Evolutionary conservation across 2,113 vertebrate genomes (phyloP).

Genomic region (Tyrannus savana): DNA sequence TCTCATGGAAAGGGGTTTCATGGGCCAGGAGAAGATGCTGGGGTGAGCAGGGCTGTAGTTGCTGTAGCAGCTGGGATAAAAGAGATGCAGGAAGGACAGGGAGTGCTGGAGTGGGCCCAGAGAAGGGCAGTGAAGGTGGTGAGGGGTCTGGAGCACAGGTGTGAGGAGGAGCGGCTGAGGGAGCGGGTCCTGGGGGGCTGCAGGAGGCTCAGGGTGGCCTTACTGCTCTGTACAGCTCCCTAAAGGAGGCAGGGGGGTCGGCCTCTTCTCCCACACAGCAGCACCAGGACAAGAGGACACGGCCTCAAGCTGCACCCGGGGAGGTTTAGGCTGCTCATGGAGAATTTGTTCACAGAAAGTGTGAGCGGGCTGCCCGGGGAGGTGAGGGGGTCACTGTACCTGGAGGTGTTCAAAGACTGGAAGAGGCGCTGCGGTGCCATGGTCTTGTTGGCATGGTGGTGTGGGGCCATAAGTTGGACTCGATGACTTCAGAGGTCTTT

Average conservation of each 20-base stretch:
- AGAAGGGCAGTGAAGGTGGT: not conserved
- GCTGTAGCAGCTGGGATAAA: not conserved
- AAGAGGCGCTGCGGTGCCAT: not conserved
- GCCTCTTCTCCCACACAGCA: not conserved
- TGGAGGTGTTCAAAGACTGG: not conserved
- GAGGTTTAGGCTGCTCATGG: too few species aligned
- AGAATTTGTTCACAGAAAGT: not conserved
- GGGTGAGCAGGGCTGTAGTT: not conserved
- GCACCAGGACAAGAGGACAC: not conserved
- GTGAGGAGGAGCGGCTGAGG: not conserved
- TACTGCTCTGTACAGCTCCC: not conserved
- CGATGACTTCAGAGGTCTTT: not conserved
- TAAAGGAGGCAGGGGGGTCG: not conserved
- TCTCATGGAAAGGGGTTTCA: not conserved
- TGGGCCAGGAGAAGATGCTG: accelerated
- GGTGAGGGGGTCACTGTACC: not conserved
- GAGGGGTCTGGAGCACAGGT: not conserved
- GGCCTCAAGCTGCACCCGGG: not conserved
- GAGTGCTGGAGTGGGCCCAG: not conserved
- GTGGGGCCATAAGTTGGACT: not conserved
- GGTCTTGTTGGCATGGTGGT: not conserved
- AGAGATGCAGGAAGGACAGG: not conserved
- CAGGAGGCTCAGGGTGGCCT: not conserved
- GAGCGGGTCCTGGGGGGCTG: not conserved
- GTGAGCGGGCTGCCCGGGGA: not conserved